Base-by-base conservation (phyloP, 2,797 vertebrate genomes). In the Myotis vivesi region DNA sequence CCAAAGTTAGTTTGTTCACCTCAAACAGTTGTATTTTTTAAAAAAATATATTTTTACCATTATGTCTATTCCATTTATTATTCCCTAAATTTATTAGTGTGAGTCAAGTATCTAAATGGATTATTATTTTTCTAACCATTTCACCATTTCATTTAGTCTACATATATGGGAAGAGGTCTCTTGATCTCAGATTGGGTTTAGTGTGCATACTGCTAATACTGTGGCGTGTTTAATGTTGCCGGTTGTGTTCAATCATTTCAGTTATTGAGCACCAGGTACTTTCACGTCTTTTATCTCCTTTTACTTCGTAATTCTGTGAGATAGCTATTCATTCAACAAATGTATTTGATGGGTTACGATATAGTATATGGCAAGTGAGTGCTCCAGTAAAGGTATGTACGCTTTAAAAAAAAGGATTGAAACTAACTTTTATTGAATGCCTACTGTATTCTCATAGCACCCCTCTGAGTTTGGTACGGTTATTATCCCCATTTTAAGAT, bases 91-190 rank as follows among this genome's bases (percentile, higher is more conserved):
- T 64, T 93, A 44, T 85, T 81, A 76, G 57, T 89, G 3, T 69
- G 19, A 64, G 20, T 64, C 33, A 81, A 15, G 51, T 87, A 44
- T n/a, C 38, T 55, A 90, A 83, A 76, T 4, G 30, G 22, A 64
- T 77, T 20, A 64, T 77, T 20, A 66, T 92, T 80, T 94, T 95
- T 80, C 86, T 80, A 72, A 33, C 23, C 38, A 88, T 90, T 96
- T 81, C 8, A 68, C 38, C 28, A 68, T 88, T 94, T 94, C 20
- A 84, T 53, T 86, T 71, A 66, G 33, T 88, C 10, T 81, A 1
- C 12, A 30, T 84, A 49, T 69, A 38, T 57, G 15, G 64, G 30
- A 84, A 62, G 23, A 95, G 25, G 22, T 76, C 62, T 76, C 55
- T 83, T 87, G 75, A 59, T 36, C 41, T 69, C 38, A 87, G 68